phyloP scores from a whole-genome alignment of 2,113 vertebrate species.

The Elgaria multicarinata region DNA sequence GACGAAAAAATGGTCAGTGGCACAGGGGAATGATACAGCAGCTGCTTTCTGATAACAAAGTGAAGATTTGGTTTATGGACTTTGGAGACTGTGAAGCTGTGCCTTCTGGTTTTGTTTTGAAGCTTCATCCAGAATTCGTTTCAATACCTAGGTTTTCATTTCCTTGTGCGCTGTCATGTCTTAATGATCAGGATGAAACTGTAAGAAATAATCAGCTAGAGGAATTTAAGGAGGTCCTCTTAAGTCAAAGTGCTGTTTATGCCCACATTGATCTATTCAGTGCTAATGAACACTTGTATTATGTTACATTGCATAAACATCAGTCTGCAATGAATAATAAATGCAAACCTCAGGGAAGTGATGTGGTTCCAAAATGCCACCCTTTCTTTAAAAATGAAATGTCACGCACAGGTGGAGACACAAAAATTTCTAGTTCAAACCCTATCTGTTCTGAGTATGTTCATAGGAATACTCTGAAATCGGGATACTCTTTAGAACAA shows the following conservation, averaged over 20 bases:
- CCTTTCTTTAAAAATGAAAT: neutral
- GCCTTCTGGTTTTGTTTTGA: conserved; percentile 77
- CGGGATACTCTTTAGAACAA: conserved; percentile 13
- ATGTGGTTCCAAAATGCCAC: conserved; percentile 8
- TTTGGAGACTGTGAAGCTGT: conserved; percentile 86
- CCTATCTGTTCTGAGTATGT: neutral
- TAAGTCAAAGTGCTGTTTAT: conserved; percentile 75
- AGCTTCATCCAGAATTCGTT: conserved; percentile 82
- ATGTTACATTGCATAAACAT: conserved; percentile 75
- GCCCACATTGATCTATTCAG: conserved; percentile 74
- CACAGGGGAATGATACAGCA: conserved; percentile 87
- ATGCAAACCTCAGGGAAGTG: conserved; percentile 26
- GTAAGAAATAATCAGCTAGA: conserved; percentile 76
- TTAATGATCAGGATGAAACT: conserved; percentile 65
- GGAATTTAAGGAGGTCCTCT: conserved; percentile 80
- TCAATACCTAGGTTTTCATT: conserved; percentile 84
- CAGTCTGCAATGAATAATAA: conserved; percentile 32
- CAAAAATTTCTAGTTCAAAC: neutral
- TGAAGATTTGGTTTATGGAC: conserved; percentile 90
- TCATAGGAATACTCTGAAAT: conserved; percentile 26
- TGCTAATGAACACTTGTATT: conserved; percentile 76
- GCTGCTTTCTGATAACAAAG: conserved; percentile 78
- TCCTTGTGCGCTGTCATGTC: conserved; percentile 82
- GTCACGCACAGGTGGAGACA: neutral
- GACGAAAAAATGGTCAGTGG: conserved; percentile 87